Base-by-base conservation (phyloP, 2,888 invertebrate species). In the Neoitamus cyanurus region DNA sequence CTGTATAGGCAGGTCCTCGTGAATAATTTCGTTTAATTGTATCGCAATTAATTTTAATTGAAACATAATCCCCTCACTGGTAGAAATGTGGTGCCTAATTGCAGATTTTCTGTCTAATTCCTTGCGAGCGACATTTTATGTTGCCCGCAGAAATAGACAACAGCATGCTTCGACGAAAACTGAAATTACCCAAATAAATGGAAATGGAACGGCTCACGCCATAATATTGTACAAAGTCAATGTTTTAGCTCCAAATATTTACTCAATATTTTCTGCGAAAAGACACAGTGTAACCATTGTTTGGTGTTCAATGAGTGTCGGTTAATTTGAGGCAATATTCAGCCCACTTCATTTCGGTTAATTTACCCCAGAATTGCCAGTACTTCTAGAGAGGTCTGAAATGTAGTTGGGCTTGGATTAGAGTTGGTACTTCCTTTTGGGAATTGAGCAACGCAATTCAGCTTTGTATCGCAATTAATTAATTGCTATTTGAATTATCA, bases 1-100 rank as follows among this genome's bases (percentile, higher is more conserved):
- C 78, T 3, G 78, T 48, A n/a, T 30, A n/a, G 15, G 3, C 48
- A 48, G 30, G 11, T 7, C 58, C 58, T 28, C 20, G 31, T 78
- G 78, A 46, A 78, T 78, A 78, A 78, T 78, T 78, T 78, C 78
- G 31, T 78, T 78, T 78, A 78, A 78, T 78, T 78, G 78, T 78
- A 78, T 78, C 58, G 78, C 78, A 78, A 78, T 78, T 78, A 78
- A 78, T 78, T 78, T 78, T 78, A 78, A 78, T 78, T 78, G 78
- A 78, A 78, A 78, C 78, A 78, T 78, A 78, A 78, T 78, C 78
- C 58, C 34, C 78, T 37, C 75, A 58, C 58, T 37, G 42, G 75
- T 75, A 42, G 75, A 25, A 75, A 37, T 42, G 75, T 42, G 25
- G 58, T 42, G 28, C 42, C 75, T 75, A 75, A 75, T 75, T 42